Base-by-base conservation (phyloP, 2,797 vertebrate genomes). In the Taeniopygia guttata region DNA sequence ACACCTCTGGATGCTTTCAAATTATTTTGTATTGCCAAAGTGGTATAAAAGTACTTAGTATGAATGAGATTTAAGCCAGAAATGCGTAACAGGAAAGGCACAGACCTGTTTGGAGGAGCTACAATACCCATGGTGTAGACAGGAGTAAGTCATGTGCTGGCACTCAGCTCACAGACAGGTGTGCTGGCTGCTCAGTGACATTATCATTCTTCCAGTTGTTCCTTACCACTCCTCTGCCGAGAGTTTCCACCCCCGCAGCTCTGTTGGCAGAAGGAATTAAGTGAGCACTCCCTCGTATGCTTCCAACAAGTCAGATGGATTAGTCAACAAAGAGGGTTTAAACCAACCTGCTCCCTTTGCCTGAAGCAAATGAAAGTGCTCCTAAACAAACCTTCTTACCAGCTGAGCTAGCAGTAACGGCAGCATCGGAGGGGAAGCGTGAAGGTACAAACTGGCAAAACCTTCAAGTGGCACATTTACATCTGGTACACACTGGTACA, bases 251-350 rank as follows among this genome's bases (percentile, higher is more conserved):
- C 79, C 93, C 79, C 26, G 8, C 85, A 93, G 91, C 73, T 85
- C 94, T 90, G 87, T 45, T 94, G 95, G 93, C 91, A 95, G 70
- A 88, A 90, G 54, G 73, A 94, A 94, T 75, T 89, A 79, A 64
- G 46, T 4, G 43, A 94, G 84, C 5, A 0, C 48, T 96, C 86
- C 77, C 90, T 92, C 9, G 4, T 16, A 60, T 56, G 84, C 81
- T 85, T 87, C 78, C 91, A 85, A 69, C 74, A 82, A 95, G 73
- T 66, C 73, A 81, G 83, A 95, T n/a, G 85, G 89, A 96, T 96
- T 85, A 89, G 89, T 85, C 82, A 91, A 80, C 7, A 30, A 90
- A 62, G 63, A 81, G 15, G 29, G 69, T 84, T 94, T 93, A 93
- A 96, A 88, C 66, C 56, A 93, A 91, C 80, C 90, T 93, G 91